phyloP scores from a whole-genome alignment of 2,888 invertebrate species.

The Matsumyia berberina region DNA sequence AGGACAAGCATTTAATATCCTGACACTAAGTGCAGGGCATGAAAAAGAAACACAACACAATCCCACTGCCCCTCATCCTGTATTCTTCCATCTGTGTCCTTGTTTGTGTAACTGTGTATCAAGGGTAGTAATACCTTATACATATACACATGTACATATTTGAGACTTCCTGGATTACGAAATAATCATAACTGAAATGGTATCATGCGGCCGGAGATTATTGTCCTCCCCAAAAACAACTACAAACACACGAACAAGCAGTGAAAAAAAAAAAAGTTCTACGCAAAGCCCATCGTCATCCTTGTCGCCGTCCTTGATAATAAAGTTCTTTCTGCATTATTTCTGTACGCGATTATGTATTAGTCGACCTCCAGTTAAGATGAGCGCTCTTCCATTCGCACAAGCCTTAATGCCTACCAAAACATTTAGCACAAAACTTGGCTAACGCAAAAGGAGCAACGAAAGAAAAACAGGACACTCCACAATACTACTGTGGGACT shows the following conservation, averaged over 20 bases:
- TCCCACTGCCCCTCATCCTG: background rate
- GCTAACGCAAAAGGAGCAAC: constrained; percentile 13
- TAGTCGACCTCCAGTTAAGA: constrained; percentile 65
- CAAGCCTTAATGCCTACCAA: constrained; percentile 68
- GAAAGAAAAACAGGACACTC: constrained; percentile 32
- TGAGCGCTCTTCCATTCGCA: constrained; percentile 59
- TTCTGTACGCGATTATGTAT: constrained; percentile 62
- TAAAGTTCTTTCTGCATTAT: constrained; percentile 67
- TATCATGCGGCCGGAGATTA: constrained; percentile 47
- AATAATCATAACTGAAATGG: constrained; percentile 67
- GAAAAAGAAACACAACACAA: constrained; percentile 5
- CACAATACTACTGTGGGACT: constrained; percentile 13
- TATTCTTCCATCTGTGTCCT: background rate
- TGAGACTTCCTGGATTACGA: constrained; percentile 69
- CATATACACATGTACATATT: constrained; percentile 34
- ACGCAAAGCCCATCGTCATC: constrained; percentile 58
- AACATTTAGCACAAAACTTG: constrained; percentile 71
- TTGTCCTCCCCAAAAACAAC: constrained; percentile 44
- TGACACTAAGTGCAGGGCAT: constrained; percentile 62
- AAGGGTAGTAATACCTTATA: constrained; percentile 29
- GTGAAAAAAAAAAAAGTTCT: constrained; percentile 44
- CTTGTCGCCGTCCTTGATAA: constrained; percentile 67
- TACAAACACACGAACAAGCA: constrained; percentile 4
- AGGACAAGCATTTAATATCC: constrained; percentile 70
- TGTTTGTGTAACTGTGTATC: background rate